Base-by-base conservation (phyloP, 2,113 vertebrate genomes). In the Callaeas wilsoni region DNA sequence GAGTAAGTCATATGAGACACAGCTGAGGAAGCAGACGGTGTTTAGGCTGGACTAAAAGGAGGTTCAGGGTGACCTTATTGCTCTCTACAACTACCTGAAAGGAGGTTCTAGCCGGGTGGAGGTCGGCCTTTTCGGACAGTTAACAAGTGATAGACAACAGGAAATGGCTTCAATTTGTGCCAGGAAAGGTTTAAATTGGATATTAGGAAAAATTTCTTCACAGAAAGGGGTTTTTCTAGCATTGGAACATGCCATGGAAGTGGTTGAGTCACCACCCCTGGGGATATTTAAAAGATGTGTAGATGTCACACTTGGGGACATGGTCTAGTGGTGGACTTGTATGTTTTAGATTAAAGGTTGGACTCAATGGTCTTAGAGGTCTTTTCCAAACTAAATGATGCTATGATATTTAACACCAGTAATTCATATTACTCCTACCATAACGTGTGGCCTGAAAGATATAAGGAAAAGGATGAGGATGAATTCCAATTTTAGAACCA, bases 401-500 rank as follows among this genome's bases (percentile, higher is more conserved):
- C 18, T 25, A 16, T 63, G 35, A 56, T 63, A 37, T 56, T 70
- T 94, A 86, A 85, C 35, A 78, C 6, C 33, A 77, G 46, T 56
- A 65, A 65, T 81, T 63, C 15, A 29, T 67, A 52, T 32, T 14
- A 77, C 12, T 93, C 8, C 25, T 86, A 17, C 7, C 15, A n/a
- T 86, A 91, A 81, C 77, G 50, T 87, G 41, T 71, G 65, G n/a
- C 60, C 56, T 92, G 37, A 93, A 84, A 90, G n/a, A 75, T 75
- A 83, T 29, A n/a, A 68, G 53, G 42, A 65, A 13, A 84, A 83
- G 25, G 32, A 90, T 50, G 12, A 21, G 30, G 25, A 60, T 62
- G 17, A 91, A 93, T 89, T 87, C 30, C 56, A 79, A 52, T 77
- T 95, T 87, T 73, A 93, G 68, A 91, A 63, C 11, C 16, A 92